phyloP scores from a whole-genome alignment of 2,113 vertebrate genomes.

The Jaculus jaculus region DNA sequence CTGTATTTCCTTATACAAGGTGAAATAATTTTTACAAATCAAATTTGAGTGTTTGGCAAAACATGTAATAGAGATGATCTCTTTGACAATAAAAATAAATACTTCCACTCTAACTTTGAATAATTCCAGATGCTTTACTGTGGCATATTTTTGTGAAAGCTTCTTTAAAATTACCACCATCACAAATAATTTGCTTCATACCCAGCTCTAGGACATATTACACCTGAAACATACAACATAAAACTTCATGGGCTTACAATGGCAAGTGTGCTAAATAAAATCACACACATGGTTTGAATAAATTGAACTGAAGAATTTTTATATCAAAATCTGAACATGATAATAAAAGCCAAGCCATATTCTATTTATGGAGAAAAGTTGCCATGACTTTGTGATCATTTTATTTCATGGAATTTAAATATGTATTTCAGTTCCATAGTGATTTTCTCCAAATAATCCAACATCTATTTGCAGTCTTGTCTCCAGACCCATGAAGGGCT shows the following conservation, averaged over 20 bases:
- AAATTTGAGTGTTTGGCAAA: conserved; percentile 34
- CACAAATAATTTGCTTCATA: conserved; percentile 64
- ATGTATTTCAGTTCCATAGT: not conserved
- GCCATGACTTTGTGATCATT: conserved; percentile 32
- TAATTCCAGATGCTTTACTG: conserved; percentile 60
- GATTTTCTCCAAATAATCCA: conserved; percentile 19
- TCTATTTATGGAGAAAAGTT: conserved; percentile 35
- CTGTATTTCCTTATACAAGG: not conserved
- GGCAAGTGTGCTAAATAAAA: conserved; percentile 47
- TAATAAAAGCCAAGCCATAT: not conserved
- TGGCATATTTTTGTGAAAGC: conserved; percentile 46
- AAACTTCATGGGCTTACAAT: not conserved
- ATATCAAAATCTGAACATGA: not conserved
- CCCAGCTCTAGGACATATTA: conserved; percentile 24
- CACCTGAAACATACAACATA: conserved; percentile 51
- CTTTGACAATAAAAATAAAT: conserved; percentile 68
- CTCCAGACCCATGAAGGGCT: not conserved
- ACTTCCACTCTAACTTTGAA: conserved; percentile 57
- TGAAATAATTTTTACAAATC: conserved; percentile 40
- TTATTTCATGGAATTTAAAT: conserved; percentile 61
- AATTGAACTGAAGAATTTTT: conserved; percentile 23
- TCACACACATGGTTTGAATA: conserved; percentile 24
- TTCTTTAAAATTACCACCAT: conserved; percentile 61
- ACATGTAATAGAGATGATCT: conserved; percentile 35
- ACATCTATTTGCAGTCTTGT: conserved; percentile 30